Evolutionary conservation across 2,888 invertebrate species (phyloP).

Genomic region (Schizaphis graminum): DNA sequence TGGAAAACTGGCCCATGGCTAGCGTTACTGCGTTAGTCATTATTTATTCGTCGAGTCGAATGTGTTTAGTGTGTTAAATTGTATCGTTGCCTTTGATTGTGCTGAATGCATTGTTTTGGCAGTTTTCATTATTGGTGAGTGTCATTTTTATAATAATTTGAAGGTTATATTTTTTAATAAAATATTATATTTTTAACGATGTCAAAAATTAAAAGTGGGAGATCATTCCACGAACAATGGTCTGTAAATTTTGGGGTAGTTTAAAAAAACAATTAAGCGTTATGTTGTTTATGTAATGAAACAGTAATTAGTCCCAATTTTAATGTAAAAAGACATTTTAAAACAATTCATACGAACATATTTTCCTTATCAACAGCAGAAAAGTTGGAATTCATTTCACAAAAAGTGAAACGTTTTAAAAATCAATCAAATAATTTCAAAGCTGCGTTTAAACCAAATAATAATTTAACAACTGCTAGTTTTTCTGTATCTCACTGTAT

Average conservation of each 20-base stretch:
- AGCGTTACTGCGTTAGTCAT: background rate
- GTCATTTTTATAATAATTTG: background rate
- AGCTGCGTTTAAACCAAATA: too few relatives aligned
- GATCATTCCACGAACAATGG: too few relatives aligned
- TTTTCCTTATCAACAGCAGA: background rate
- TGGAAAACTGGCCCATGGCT: background rate
- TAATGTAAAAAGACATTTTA: too few relatives aligned
- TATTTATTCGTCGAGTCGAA: background rate
- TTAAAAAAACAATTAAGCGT: constrained; percentile 21
- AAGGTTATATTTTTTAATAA: background rate
- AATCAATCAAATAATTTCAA: background rate
- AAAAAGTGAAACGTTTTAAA: background rate
- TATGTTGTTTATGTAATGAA: constrained; percentile 12
- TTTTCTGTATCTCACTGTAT: too few relatives aligned
- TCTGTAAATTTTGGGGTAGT: background rate
- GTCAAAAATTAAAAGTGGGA: too few relatives aligned
- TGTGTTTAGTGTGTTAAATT: background rate
- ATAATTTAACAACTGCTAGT: too few relatives aligned
- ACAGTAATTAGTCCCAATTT: background rate
- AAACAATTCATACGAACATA: background rate
- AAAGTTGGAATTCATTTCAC: constrained; percentile 1
- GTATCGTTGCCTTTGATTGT: background rate
- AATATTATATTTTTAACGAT: background rate
- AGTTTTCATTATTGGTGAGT: constrained; percentile 13
- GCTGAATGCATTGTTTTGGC: background rate